phyloP scores from a whole-genome alignment of 2,888 invertebrate species.

The Meiosimyza platycephala region DNA sequence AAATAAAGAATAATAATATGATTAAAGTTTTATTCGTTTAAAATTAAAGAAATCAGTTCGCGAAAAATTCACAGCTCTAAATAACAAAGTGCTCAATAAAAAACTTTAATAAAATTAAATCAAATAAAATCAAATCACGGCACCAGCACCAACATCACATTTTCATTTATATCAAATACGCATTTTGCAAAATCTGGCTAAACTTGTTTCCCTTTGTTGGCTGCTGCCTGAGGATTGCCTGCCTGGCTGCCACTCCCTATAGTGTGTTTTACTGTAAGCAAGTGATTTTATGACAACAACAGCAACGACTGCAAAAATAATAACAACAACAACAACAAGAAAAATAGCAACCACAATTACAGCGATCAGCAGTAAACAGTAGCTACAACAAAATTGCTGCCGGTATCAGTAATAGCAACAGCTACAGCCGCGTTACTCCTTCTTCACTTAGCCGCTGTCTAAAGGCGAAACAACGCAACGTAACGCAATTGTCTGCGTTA shows the following conservation, averaged over 20 bases:
- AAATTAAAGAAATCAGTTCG: too few species aligned
- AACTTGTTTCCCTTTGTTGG: background rate
- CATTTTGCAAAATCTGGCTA: background rate
- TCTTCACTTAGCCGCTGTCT: background rate
- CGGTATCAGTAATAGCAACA: background rate
- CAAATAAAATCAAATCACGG: too few species aligned
- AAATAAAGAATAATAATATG: too few species aligned
- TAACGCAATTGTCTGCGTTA: conserved; percentile 1
- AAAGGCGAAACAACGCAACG: conserved; percentile 13
- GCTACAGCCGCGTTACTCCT: background rate
- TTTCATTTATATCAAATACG: conserved; percentile 16
- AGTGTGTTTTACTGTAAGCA: background rate
- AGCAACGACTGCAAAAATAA: background rate
- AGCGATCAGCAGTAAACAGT: background rate
- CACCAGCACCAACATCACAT: background rate
- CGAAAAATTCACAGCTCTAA: too few species aligned
- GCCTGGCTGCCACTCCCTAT: background rate
- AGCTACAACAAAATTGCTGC: background rate
- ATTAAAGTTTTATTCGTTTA: too few species aligned
- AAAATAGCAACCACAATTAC: background rate
- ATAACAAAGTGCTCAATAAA: too few species aligned
- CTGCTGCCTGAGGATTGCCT: background rate
- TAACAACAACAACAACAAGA: background rate
- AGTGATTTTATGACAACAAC: background rate
- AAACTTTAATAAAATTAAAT: too few species aligned